Conservation (phyloP, 2,888 invertebrate genomes). For the Monoplex corrugatus region DNA sequence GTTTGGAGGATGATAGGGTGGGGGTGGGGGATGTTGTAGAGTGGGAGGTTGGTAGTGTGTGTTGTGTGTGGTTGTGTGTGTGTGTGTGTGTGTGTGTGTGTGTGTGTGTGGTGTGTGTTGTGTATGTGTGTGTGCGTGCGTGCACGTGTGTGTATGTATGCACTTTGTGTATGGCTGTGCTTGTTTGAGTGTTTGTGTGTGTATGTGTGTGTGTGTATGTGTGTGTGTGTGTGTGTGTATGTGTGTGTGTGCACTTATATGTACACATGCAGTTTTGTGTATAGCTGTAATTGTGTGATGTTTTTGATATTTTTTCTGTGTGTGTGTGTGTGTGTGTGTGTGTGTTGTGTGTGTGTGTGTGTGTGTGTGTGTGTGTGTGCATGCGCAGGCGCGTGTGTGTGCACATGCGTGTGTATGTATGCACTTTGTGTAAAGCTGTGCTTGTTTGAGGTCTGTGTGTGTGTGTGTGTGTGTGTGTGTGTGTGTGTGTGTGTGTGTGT, state of each 20-base stretch:
- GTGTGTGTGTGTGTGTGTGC: neutral
- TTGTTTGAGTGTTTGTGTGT: neutral
- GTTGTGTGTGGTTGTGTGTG: neutral
- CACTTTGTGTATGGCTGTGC: neutral
- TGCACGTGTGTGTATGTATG: neutral
- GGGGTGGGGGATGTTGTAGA: neutral
- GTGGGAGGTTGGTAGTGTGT: neutral
- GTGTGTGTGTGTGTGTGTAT: neutral
- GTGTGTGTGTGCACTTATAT: neutral
- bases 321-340: constrained; percentile 13
- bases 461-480: neutral
- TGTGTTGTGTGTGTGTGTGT: neutral
- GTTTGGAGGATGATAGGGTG: neutral
- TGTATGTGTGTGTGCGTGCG: neutral
- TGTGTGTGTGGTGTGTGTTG: neutral
- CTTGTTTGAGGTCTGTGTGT: neutral
- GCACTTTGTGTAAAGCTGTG: neutral
- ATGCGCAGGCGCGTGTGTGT: no score
- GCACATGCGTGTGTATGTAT: neutral
- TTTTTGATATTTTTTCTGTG: neutral
- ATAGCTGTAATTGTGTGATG: no score
- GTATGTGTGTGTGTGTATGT: neutral
- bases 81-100: constrained; percentile 6
- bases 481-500: neutral
- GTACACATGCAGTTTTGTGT: neutral